A percentile compares a stretch with the other conserved stretches of the same genome.
Evolutionary conservation across 2,797 vertebrate species (phyloP).

Genomic region (Pelobates cultripes): DNA sequence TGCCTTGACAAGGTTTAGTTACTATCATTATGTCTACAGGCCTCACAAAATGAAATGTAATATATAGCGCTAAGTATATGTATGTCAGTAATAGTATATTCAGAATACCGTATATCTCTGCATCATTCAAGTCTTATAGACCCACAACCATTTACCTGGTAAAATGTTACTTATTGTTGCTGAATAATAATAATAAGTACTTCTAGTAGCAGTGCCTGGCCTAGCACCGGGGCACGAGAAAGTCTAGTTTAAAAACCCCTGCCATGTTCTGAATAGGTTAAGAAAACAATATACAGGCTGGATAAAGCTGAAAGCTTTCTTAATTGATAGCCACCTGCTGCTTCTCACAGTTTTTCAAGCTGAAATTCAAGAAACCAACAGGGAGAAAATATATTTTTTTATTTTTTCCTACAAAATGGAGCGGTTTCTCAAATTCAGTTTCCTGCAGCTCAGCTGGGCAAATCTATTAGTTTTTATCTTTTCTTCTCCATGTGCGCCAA

Average conservation of each 20-base stretch:
- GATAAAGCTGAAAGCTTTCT: slow-evolving; percentile 23
- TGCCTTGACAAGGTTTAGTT: too few species aligned
- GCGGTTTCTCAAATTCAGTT: slow-evolving; percentile 20
- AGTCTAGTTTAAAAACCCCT: slow-evolving; percentile 25
- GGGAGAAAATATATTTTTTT: slow-evolving; percentile 34
- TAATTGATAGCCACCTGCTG: slow-evolving; percentile 47
- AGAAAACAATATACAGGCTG: slow-evolving; percentile 22
- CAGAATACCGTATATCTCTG: too few species aligned
- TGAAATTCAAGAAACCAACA: slow-evolving; percentile 35
- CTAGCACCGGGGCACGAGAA: slow-evolving; percentile 1
- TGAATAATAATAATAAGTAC: too few species aligned
- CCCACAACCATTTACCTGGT: too few species aligned
- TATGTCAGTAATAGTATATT: too few species aligned
- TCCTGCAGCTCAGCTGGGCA: slow-evolving; percentile 32
- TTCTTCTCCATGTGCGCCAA: slow-evolving; percentile 20
- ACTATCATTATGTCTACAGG: too few species aligned
- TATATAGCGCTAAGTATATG: too few species aligned
- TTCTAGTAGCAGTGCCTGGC: neutral
- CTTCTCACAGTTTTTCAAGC: slow-evolving; percentile 28
- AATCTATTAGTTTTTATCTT: slow-evolving; percentile 45
- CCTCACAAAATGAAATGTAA: too few species aligned
- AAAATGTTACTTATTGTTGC: too few species aligned
- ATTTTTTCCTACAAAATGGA: slow-evolving; percentile 14
- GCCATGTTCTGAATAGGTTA: slow-evolving; percentile 34
- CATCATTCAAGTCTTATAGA: too few species aligned